Evolutionary conservation across 2,888 invertebrate species (phyloP), one percentile per base, ranked within the genome.

Genomic region (Lasiommata megera): DNA sequence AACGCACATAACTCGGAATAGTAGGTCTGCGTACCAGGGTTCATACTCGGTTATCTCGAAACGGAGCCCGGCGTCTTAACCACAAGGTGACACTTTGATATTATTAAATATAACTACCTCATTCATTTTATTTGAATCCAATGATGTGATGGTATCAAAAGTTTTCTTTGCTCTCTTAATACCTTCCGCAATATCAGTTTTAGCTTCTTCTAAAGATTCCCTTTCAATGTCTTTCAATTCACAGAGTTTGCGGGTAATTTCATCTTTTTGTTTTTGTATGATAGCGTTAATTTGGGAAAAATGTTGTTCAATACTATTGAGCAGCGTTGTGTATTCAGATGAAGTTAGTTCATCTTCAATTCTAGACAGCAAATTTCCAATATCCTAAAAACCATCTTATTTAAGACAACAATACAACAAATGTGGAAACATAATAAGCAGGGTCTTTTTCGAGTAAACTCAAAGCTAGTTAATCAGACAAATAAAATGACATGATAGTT

Each of bases 221-320:
- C 74, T 82, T 64, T 88, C 84, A 9, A 71, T 68, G 11, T 58
- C 66, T 61, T 80, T 81, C 5, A 82, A 65, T 65, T 81, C 73
- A 3, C 76, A 57, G 7, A 92, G 63, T 14, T 76, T 71, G 5
- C 77, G 72, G 1, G 85, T 75, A 1, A 92, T 70, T 60, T 88
- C 82, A 9, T 78, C 70, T 65, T 93, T 93, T 41, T 90, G 75
- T 51, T 84, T 85, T 72, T 93, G 93, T 40, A 93, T 72, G 6
- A 82, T 69, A 0, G 88, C 91, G 60, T 88, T 87, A 0, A 93
- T 72, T 61, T 90, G 82, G 0, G 88, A 81, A 65, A 93, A 93
- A 67, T 92, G 92, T 61, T 90, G 88, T 43, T 88, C 87, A 5
- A 93, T 79, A 11, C 72, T 66, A 7, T 71, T 70, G 47, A 89